Base-by-base conservation (phyloP, 1,140 invertebrate species). In the Scaptomyza graminum region DNA sequence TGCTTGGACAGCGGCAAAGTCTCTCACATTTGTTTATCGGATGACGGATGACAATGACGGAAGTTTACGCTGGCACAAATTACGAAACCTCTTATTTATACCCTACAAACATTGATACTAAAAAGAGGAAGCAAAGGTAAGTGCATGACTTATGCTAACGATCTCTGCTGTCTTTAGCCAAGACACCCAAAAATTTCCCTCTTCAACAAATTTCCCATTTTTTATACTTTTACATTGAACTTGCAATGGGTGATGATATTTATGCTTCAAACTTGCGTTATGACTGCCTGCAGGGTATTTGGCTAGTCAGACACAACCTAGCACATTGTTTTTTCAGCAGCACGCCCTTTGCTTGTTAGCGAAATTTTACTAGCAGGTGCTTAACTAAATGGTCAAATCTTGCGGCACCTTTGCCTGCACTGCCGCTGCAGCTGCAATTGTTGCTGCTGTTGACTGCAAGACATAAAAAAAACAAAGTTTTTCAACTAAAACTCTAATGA, bases 321-420 rank as follows among this genome's bases (percentile, higher is more conserved):
- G 15, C 2, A 16, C 18, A 6, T 15, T 6, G n/a, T n/a, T 43
- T 22, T 44, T 5, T 16, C 39, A 44, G 13, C 41, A 16, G 13
- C 41, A 57, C 34, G 41, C 57, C 71, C 70, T 67, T 37, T 41
- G 60, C 63, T 69, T 60, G 64, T 60, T 80, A 61, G 66, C 59
- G 16, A 70, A 75, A 84, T 67, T 79, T 79, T 67, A 34, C 31
- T 74, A 68, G 60, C 80, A 84, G 82, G 77, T 84, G 73, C 74
- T 77, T 77, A 74, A 56, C 64, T 79, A 80, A 84, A 74, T 79
- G 68, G 55, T 79, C 67, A 59, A 71, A 70, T 63, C 43, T 75
- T 67, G 73, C 51, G 31, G 63, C 69, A 55, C 56, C 51, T 47
- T 37, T 28, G 8, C 16, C 25, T 22, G 18, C n/a, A n/a, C n/a